These are phyloP conservation scores for Resseliella maxima DNA, from an alignment of 2,888 invertebrate genomes.

Conservation along the genomic window DNA sequence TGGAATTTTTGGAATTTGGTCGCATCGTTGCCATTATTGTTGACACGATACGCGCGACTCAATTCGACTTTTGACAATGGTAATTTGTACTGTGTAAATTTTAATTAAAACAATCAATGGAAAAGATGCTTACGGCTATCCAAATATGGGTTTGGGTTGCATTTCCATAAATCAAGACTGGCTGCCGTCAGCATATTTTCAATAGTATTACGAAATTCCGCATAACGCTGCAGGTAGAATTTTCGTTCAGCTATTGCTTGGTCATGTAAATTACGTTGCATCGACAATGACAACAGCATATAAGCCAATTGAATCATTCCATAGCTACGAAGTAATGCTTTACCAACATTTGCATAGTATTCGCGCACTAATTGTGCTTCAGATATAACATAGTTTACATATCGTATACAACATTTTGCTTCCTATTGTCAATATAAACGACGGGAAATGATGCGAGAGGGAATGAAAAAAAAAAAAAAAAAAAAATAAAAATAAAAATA, in stretches of 20 bases:
- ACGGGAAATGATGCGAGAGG: no score
- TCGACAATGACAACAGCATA: constrained; percentile 4
- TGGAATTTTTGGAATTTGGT: no score
- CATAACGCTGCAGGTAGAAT: neutral
- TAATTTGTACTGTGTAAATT: neutral
- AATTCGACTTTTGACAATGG: no score
- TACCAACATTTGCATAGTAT: constrained; percentile 50
- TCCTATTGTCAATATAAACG: constrained; percentile 30
- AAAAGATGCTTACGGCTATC: constrained; percentile 9
- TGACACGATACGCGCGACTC: no score
- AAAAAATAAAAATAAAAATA: neutral
- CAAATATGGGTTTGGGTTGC: constrained; percentile 47
- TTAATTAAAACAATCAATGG: neutral
- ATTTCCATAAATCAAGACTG: constrained; percentile 44
- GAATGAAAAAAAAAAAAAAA: no score
- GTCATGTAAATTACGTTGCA: neutral
- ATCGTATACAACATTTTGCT: constrained; percentile 27
- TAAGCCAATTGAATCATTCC: constrained; percentile 3
- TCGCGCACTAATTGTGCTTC: constrained; percentile 25
- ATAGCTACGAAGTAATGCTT: constrained; percentile 23
- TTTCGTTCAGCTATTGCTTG: neutral
- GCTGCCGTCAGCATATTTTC: neutral
- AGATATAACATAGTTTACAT: constrained; percentile 45
- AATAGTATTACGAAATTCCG: neutral
- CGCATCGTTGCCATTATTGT: neutral